Conservation (phyloP, 2,113 vertebrate species). For the Arizona elegans region DNA sequence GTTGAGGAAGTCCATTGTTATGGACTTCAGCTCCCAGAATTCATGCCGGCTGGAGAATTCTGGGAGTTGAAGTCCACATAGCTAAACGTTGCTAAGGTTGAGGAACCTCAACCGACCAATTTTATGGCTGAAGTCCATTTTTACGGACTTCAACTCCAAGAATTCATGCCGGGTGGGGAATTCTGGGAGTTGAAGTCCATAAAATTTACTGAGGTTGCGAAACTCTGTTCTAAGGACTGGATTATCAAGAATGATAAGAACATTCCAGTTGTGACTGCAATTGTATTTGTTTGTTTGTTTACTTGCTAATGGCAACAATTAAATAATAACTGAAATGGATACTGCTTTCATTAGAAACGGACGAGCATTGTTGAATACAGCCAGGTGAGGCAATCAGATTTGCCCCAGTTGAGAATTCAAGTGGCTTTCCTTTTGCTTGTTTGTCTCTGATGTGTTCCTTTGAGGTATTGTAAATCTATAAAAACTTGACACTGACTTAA, state of each 20-base stretch:
- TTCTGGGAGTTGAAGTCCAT: not conserved
- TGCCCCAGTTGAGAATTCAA: constrained; percentile 25
- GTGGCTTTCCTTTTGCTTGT: constrained; percentile 25
- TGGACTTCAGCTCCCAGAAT: not conserved
- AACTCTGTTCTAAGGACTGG: not conserved
- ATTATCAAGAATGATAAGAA: constrained; percentile 45
- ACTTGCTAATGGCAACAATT: constrained; percentile 23
- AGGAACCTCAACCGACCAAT: too few species aligned
- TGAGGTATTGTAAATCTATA: constrained; percentile 63
- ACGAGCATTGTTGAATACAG: constrained; percentile 24
- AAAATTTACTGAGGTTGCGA: not conserved
- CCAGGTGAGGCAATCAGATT: not conserved
- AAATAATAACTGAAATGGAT: constrained; percentile 27
- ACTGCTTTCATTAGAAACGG: constrained; percentile 27
- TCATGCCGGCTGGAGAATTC: not conserved
- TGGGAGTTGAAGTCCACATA: not conserved
- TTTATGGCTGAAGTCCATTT: too few species aligned
- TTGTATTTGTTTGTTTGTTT: not conserved
- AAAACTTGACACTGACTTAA: constrained; percentile 65
- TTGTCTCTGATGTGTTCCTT: constrained; percentile 59
- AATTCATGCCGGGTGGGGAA: not conserved
- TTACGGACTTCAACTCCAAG: not conserved
- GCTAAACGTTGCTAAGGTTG: not conserved
- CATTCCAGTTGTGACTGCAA: constrained; percentile 16
- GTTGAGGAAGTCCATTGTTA: too few species aligned